Evolutionary conservation across 2,113 vertebrate species (phyloP).

Genomic region (Trogon melanurus): DNA sequence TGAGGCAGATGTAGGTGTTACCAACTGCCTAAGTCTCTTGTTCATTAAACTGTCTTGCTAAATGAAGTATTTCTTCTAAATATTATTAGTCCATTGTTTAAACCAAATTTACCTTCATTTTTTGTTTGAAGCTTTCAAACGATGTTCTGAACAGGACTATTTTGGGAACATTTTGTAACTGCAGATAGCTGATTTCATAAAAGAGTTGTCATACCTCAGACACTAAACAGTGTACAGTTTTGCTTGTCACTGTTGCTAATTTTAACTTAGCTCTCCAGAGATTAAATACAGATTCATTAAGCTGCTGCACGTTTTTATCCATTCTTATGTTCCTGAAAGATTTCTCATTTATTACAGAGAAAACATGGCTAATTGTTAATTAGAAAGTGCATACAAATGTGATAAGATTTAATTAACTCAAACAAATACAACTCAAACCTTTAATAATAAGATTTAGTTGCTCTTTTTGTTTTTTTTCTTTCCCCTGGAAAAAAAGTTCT

Average conservation of each 20-base stretch:
- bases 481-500: not conserved
- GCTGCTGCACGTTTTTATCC: constrained; percentile 10
- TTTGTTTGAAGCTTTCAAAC: not conserved
- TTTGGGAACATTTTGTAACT: not conserved
- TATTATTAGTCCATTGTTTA: not conserved
- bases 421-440: constrained; percentile 57
- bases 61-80: not conserved
- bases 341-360: constrained; percentile 67
- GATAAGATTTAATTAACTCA: constrained; percentile 71
- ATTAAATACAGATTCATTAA: constrained; percentile 59
- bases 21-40: not conserved
- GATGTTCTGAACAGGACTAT: not conserved
- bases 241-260: constrained; percentile 27
- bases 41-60: not conserved
- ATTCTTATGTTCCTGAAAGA: constrained; percentile 47
- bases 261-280: constrained; percentile 39
- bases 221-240: not conserved
- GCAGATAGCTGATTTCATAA: not conserved
- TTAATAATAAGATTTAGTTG: constrained; percentile 40
- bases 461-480: not conserved
- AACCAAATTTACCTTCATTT: not conserved
- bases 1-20: not conserved
- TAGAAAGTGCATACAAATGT: constrained; percentile 54
- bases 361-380: constrained; percentile 69
- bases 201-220: not conserved